Evolutionary conservation across 53 echinoderm and acorn worm species (phyloP), one percentile per base, ranked within the genome.

Genomic region (Zoroaster sp.): DNA sequence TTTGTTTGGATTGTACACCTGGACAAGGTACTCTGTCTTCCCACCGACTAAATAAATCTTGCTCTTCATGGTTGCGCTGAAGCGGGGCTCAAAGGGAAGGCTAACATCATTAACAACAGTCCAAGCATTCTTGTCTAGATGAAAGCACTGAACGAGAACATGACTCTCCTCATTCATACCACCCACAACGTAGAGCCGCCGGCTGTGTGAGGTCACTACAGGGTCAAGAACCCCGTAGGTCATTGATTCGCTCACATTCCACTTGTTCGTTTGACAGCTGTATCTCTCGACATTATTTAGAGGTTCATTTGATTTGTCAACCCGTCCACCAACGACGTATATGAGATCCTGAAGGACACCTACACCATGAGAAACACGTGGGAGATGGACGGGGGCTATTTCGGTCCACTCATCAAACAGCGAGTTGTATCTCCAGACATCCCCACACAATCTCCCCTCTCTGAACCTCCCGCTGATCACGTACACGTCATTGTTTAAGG

Each of bases 11-110:
- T 95, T 96, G 92, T 95, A 99, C 4, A 94, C 94, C 81, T 96
- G 81, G 12, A 99, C 99, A 33, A 83, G 91, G 89, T 96, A 99
- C 74, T 99, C 95, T 5, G 88, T 96, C 75, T 94, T 94, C 4
- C 99, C 99, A 44, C 99, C 99, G 0, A 99, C 96, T 4, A 99
- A 87, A 72, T 99, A 99, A 51, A 99, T 95, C 90, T 99, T 95
- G 90, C 96, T 95, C 85, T 95, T 95, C 75, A 99, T 78, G 11
- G 99, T 99, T 1, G 95, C 99, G 5, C 94, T 96, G 40, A 99
- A 94, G 44, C 95, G 89, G 21, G 95, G 95, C 73, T 95, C 95
- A 51, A 90, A 94, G 21, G 96, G 87, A 78, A 99, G 73, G 40
- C 88, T 90, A 39, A 94, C 76, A 63, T 95, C 91, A 13, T 76